phyloP scores from a whole-genome alignment of 2,888 invertebrate species.

The Nephrotoma flavescens region DNA sequence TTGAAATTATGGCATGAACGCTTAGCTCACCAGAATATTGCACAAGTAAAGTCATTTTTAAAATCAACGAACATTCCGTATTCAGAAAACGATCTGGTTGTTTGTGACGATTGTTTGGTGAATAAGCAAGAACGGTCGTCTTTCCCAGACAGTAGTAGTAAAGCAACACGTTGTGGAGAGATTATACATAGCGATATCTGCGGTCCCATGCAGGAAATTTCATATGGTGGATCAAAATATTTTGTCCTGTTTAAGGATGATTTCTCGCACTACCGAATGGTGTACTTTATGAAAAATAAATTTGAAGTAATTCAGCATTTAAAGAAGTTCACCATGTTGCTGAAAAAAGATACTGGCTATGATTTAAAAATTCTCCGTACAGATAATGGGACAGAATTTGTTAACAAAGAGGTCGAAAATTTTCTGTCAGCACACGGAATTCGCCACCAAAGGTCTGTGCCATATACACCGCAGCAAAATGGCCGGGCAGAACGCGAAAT shows the following conservation, averaged over 20 bases:
- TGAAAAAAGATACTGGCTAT: constrained; percentile 1
- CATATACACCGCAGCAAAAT: constrained; percentile 14
- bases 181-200: constrained; percentile 14
- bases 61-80: constrained; percentile 6
- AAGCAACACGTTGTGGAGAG: constrained; percentile 9
- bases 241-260: constrained; percentile 15
- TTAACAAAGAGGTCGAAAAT: constrained; percentile 8
- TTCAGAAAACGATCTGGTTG: constrained; percentile 5
- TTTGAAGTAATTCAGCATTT: constrained; percentile 11
- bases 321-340: background rate
- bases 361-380: constrained; percentile 3
- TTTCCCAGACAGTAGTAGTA: constrained; percentile 7
- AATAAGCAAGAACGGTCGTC: constrained; percentile 11
- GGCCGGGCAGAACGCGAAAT: constrained; percentile 3
- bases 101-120: constrained; percentile 10
- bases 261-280: constrained; percentile 12
- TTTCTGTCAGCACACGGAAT: constrained; percentile 8
- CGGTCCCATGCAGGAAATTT: constrained; percentile 12
- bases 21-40: constrained; percentile 9
- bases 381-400: background rate
- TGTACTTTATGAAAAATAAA: constrained; percentile 14
- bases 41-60: constrained; percentile 8
- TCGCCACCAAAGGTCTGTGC: constrained; percentile 10
- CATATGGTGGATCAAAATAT: constrained; percentile 15
- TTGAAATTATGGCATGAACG: constrained; percentile 10